phyloP scores from a whole-genome alignment of 2,888 invertebrate species.

The Glaucopsyche alexis region DNA sequence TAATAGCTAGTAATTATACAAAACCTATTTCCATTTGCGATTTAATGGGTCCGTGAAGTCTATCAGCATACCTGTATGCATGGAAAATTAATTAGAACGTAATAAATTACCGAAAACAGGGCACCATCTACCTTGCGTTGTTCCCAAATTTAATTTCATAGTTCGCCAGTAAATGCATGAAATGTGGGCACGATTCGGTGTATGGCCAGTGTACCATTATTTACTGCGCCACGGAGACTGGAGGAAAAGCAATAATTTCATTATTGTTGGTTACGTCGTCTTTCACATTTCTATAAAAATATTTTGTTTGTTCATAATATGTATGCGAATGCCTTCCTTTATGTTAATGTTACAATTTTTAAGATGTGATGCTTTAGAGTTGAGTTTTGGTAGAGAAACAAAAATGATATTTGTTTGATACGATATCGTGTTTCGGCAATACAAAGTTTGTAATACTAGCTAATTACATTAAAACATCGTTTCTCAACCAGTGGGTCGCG shows the following conservation, averaged over 20 bases:
- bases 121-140: slow-evolving; percentile 55
- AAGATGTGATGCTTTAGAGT: no score
- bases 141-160: slow-evolving; percentile 69
- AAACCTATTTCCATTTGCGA: background rate
- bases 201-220: slow-evolving; percentile 51
- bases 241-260: slow-evolving; percentile 58
- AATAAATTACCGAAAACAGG: slow-evolving; percentile 48
- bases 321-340: background rate
- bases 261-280: slow-evolving; percentile 44
- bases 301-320: background rate
- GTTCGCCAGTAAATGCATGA: slow-evolving; percentile 55
- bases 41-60: slow-evolving; percentile 22
- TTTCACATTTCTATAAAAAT: background rate
- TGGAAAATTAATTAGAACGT: slow-evolving; percentile 46
- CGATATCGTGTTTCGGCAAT: no score
- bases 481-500: no score
- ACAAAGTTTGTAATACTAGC: no score
- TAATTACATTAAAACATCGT: no score
- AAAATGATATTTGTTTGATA: no score
- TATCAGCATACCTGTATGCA: slow-evolving; percentile 31
- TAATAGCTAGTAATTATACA: background rate
- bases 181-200: slow-evolving; percentile 43
- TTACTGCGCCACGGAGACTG: slow-evolving; percentile 58
- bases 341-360: background rate
- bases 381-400: no score